A percentile compares a stretch with the other conserved stretches of the same genome.
These are phyloP conservation scores for Chouioia cunea DNA, from an alignment of 2,888 invertebrate genomes.

Conservation along the genomic window DNA sequence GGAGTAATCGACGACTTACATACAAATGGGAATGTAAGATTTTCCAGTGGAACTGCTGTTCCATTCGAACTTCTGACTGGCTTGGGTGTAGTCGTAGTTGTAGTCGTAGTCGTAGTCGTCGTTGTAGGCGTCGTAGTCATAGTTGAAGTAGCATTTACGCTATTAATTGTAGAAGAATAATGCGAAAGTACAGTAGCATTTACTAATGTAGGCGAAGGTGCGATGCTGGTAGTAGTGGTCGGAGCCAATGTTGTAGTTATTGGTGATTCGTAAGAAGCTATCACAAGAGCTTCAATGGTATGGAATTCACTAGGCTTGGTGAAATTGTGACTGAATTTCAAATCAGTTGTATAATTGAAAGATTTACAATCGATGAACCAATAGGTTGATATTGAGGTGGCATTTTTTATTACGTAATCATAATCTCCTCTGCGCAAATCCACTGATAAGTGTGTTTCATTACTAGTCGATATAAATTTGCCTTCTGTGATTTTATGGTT, in stretches of 20 bases:
- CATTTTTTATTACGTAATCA: constrained; percentile 71
- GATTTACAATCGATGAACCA: constrained; percentile 87
- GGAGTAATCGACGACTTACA: constrained; percentile 76
- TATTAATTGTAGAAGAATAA: no score
- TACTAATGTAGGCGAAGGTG: constrained; percentile 43
- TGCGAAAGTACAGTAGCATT: constrained; percentile 45
- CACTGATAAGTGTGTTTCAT: constrained; percentile 66
- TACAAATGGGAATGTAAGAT: constrained; percentile 68
- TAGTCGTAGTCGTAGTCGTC: constrained; percentile 44
- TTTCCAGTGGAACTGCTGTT: constrained; percentile 50
- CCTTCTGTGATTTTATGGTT: constrained; percentile 71
- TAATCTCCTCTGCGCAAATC: constrained; percentile 74
- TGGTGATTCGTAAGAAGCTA: constrained; percentile 77
- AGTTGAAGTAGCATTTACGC: constrained; percentile 47
- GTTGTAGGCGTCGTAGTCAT: constrained; percentile 46
- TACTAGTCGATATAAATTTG: constrained; percentile 76
- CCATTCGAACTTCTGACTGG: constrained; percentile 44
- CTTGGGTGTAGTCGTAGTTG: constrained; percentile 46
- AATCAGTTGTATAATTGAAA: constrained; percentile 75
- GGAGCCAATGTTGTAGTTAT: constrained; percentile 62
- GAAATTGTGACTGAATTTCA: constrained; percentile 76
- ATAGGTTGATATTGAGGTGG: constrained; percentile 75
- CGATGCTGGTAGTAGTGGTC: constrained; percentile 44
- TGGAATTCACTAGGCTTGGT: constrained; percentile 73
- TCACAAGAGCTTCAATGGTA: constrained; percentile 78